These are phyloP conservation scores for Hemitrygon akajei DNA, from an alignment of 2,797 vertebrate species.

Conservation along the genomic window DNA sequence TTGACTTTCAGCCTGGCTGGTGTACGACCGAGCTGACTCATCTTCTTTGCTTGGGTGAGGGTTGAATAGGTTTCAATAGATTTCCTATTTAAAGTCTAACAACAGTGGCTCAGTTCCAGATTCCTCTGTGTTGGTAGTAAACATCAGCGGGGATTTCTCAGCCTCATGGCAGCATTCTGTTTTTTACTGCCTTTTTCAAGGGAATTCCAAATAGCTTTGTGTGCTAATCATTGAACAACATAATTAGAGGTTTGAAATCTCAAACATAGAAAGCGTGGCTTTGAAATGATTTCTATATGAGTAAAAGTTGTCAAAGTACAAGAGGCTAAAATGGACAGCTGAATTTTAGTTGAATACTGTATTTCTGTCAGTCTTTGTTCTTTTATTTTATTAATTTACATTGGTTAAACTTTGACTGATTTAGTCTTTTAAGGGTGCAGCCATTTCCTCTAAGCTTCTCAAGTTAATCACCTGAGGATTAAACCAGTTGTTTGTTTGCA, in stretches of 20 bases:
- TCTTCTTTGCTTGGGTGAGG: not conserved
- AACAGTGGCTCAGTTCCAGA: not conserved
- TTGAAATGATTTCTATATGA: not conserved
- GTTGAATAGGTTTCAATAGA: not conserved
- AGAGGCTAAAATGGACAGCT: not conserved
- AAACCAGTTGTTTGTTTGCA: not conserved
- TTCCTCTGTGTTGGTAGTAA: not conserved
- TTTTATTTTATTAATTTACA: not conserved
- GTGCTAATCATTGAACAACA: not conserved
- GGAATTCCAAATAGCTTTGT: not conserved
- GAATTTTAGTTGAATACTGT: not conserved
- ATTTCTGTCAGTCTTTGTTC: not conserved
- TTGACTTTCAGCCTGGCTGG: not conserved
- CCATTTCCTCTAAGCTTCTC: not conserved
- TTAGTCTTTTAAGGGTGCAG: not conserved
- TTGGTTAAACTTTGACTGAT: not conserved
- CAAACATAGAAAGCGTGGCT: not conserved
- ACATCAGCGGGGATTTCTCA: not conserved
- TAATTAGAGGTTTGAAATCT: not conserved
- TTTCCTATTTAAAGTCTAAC: not conserved
- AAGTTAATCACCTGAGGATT: not conserved
- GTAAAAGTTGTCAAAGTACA: not conserved
- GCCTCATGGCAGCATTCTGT: not conserved
- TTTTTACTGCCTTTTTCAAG: not conserved
- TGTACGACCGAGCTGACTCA: not conserved